These are phyloP conservation scores for Cebidichthys violaceus DNA, from an alignment of 2,113 vertebrate genomes.

Conservation along the genomic window DNA sequence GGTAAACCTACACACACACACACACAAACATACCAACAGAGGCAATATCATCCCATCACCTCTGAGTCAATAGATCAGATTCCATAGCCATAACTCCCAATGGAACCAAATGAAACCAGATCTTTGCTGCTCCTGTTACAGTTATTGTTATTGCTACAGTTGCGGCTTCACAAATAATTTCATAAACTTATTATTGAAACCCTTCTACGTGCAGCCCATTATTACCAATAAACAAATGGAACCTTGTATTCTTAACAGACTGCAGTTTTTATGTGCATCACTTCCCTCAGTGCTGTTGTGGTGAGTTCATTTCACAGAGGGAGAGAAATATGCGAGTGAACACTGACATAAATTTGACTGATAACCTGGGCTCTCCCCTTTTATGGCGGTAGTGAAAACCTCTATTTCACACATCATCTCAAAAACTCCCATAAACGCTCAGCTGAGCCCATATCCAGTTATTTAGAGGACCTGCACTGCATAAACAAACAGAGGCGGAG, in stretches of 20 bases:
- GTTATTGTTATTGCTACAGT: neutral
- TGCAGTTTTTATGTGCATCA: neutral
- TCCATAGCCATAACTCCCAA: conserved; percentile 7
- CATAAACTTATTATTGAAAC: neutral
- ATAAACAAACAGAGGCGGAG: conserved; percentile 2
- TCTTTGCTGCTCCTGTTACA: neutral
- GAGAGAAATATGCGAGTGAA: conserved; percentile 5
- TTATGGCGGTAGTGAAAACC: conserved; percentile 47
- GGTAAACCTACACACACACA: conserved; percentile 26
- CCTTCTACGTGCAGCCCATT: neutral
- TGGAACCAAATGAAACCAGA: conserved; percentile 24
- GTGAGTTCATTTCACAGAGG: conserved; percentile 47
- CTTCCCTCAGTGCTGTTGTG: neutral
- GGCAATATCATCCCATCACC: conserved; percentile 2
- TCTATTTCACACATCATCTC: conserved; percentile 68
- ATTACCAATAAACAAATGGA: conserved; percentile 13
- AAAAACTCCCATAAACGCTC: conserved; percentile 50
- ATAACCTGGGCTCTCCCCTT: conserved; percentile 43
- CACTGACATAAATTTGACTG: conserved; percentile 52
- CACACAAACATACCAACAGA: conserved; percentile 4
- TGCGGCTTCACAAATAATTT: conserved; percentile 21
- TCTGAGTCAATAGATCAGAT: conserved; percentile 34
- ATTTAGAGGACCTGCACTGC: conserved; percentile 33
- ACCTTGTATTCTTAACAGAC: neutral
- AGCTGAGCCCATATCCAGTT: conserved; percentile 36